Percentiles rank a stretch among this genome's conserved stretches.
Conservation (phyloP, 2,888 invertebrate genomes). For the Augochlorella aurata region DNA sequence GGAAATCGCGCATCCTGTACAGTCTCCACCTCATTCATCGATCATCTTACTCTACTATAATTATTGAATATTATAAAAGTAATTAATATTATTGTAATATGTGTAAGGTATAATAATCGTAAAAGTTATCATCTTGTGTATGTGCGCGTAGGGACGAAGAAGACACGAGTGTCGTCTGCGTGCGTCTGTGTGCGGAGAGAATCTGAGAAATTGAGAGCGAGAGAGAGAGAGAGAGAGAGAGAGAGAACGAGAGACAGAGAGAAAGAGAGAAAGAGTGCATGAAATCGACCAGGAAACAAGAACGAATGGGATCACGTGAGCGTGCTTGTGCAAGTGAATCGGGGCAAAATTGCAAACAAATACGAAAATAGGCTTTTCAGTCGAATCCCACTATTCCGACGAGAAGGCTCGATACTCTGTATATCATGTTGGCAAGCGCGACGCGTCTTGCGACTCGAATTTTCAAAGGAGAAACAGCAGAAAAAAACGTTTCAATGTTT, state of each 20-base stretch:
- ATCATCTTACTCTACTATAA: constrained; percentile 85
- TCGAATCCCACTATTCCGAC: not conserved
- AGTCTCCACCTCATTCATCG: constrained; percentile 87
- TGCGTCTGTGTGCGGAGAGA: not conserved
- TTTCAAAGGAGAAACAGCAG: not conserved
- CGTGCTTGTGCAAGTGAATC: constrained; percentile 73
- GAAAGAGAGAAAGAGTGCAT: constrained; percentile 29
- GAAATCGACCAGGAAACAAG: constrained; percentile 48
- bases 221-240: constrained; percentile 27
- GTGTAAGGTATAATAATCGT: constrained; percentile 72
- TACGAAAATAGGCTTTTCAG: constrained; percentile 17
- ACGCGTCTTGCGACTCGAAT: not conserved
- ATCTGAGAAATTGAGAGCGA: constrained; percentile 17
- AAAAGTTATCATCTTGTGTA: constrained; percentile 73
- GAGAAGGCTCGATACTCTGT: not conserved
- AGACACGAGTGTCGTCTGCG: constrained; percentile 20
- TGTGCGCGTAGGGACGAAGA: constrained; percentile 51
- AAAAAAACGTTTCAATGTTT: constrained; percentile 8
- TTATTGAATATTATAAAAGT: constrained; percentile 78
- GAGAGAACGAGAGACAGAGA: constrained; percentile 25
- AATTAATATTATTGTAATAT: constrained; percentile 80
- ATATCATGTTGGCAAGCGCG: constrained; percentile 29
- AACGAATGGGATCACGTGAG: constrained; percentile 61
- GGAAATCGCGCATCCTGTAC: constrained; percentile 84
- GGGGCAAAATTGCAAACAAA: constrained; percentile 73